Conservation (phyloP, 2,888 invertebrate species). For the Metallyticus violacea region DNA sequence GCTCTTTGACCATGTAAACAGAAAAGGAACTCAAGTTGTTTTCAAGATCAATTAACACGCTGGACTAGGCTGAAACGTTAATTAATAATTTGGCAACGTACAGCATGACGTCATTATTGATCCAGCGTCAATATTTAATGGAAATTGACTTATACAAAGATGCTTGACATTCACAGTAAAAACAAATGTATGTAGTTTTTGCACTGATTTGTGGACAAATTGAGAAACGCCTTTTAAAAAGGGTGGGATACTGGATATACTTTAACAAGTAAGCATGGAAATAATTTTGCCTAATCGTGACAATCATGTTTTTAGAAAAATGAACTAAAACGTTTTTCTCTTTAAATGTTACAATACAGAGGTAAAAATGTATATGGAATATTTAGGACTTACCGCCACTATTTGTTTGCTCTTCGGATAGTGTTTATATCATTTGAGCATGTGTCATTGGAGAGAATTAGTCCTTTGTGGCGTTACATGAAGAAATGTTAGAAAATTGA, state of each 20-base stretch:
- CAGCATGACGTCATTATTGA: slow-evolving; percentile 16
- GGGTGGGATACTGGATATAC: background rate
- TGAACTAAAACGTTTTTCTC: too few relatives aligned
- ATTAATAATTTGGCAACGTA: background rate
- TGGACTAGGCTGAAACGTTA: background rate
- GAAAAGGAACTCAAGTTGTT: background rate
- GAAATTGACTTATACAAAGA: slow-evolving; percentile 1
- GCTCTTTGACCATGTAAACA: background rate
- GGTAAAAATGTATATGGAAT: too few relatives aligned
- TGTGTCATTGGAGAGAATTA: too few relatives aligned
- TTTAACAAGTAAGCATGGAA: background rate
- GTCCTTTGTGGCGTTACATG: too few relatives aligned
- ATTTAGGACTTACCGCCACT: too few relatives aligned
- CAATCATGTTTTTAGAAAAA: too few relatives aligned
- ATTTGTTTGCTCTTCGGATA: too few relatives aligned
- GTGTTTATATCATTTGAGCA: too few relatives aligned
- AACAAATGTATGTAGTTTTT: background rate
- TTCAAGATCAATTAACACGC: background rate
- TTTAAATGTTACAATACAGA: too few relatives aligned
- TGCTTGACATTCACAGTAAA: background rate
- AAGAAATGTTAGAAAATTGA: too few relatives aligned
- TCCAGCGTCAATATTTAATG: slow-evolving; percentile 11
- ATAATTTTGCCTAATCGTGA: too few relatives aligned
- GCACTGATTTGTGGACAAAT: background rate
- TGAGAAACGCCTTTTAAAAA: background rate